Evolutionary conservation across 2,113 vertebrate genomes (phyloP).

Genomic region (Alectura lathami): DNA sequence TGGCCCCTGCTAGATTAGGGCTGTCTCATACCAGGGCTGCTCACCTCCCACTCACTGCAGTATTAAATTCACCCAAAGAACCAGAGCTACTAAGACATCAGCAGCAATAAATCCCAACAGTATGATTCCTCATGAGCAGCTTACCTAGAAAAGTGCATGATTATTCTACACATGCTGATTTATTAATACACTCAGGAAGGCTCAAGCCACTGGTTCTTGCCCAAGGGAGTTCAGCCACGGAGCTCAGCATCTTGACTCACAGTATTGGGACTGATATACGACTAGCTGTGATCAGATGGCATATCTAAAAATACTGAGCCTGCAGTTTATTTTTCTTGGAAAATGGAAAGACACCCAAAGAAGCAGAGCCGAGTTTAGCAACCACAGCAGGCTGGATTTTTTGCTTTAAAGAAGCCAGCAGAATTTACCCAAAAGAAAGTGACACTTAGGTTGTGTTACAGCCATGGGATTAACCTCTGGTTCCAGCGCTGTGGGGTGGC

Average conservation of each 20-base stretch:
- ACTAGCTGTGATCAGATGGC: conserved; percentile 37
- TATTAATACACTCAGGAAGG: conserved; percentile 23
- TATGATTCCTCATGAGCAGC: not conserved
- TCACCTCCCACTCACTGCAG: not conserved
- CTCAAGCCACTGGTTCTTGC: not conserved
- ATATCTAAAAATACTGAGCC: conserved; percentile 62
- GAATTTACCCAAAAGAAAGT: conserved; percentile 12
- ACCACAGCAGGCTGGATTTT: not conserved
- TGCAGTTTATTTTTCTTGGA: conserved; percentile 64
- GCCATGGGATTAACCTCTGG: not conserved
- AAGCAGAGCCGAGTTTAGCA: conserved; percentile 49
- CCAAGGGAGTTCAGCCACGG: not conserved
- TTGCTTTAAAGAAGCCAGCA: conserved; percentile 51
- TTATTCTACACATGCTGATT: not conserved
- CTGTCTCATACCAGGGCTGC: conserved; percentile 2
- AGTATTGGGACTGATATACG: conserved; percentile 46
- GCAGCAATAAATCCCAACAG: not conserved
- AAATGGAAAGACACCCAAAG: conserved; percentile 59
- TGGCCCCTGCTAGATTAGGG: not conserved
- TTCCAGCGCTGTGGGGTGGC: not conserved
- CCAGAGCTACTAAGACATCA: not conserved
- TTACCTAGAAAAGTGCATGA: conserved; percentile 16
- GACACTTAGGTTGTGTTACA: not conserved
- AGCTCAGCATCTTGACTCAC: conserved; percentile 44
- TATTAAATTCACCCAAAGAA: conserved; percentile 4